These are phyloP conservation scores for Loripinus fragilis DNA, from an alignment of 2,888 invertebrate genomes.

Conservation along the genomic window DNA sequence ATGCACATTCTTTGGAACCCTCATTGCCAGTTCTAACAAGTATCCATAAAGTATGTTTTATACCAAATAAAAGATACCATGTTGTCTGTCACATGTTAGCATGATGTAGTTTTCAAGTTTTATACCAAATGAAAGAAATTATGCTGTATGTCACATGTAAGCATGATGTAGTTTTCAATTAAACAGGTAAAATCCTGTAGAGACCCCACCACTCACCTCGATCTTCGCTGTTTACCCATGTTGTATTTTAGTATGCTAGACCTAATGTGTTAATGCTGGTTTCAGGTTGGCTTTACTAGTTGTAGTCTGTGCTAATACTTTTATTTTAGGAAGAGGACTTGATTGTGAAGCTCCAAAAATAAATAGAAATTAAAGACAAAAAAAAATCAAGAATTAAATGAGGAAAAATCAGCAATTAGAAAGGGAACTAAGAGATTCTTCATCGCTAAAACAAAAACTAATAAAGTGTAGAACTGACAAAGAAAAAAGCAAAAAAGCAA, in stretches of 20 bases:
- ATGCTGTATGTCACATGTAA: too few species aligned
- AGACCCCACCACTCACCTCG: not conserved
- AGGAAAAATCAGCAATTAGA: conserved; percentile 1
- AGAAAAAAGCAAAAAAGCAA: conserved; percentile 4
- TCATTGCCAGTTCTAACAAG: too few species aligned
- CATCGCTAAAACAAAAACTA: conserved; percentile 7
- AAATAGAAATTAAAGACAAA: not conserved
- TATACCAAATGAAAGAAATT: too few species aligned
- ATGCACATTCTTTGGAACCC: too few species aligned
- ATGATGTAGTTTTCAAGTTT: too few species aligned
- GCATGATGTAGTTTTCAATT: not conserved
- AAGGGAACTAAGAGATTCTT: not conserved
- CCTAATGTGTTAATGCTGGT: not conserved
- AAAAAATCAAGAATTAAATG: not conserved
- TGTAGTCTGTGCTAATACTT: not conserved
- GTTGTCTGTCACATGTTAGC: too few species aligned
- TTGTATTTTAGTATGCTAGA: too few species aligned
- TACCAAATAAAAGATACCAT: too few species aligned
- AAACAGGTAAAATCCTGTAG: not conserved
- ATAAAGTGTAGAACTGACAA: not conserved
- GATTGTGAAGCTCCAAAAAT: not conserved
- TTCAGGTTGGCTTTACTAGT: not conserved
- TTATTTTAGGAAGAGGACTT: not conserved
- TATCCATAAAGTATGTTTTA: too few species aligned
- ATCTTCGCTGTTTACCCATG: not conserved